These are phyloP conservation scores for Cecidostiba fungosa DNA, from an alignment of 2,888 invertebrate genomes.

Conservation along the genomic window DNA sequence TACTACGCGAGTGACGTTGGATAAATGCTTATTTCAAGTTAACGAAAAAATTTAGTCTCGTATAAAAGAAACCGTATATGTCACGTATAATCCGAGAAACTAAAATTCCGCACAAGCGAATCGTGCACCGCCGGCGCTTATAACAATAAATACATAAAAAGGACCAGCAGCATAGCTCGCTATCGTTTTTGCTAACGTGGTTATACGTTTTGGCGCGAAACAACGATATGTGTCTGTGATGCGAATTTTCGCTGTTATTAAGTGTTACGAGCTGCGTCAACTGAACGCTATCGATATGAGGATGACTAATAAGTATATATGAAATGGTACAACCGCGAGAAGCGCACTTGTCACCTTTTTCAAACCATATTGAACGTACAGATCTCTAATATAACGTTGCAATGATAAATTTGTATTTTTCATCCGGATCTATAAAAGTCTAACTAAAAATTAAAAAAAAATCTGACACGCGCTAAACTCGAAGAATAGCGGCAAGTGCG, in stretches of 20 bases:
- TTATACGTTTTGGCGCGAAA: slow-evolving; percentile 47
- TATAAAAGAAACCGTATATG: neutral
- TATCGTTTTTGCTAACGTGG: slow-evolving; percentile 22
- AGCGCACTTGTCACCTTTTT: slow-evolving; percentile 11
- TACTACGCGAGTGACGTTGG: neutral
- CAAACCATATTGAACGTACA: neutral
- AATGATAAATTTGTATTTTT: neutral
- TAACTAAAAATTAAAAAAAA: neutral
- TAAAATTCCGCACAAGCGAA: slow-evolving; percentile 31
- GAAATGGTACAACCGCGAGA: neutral
- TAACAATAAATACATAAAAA: neutral
- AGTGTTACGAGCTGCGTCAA: slow-evolving; percentile 18
- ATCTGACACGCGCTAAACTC: neutral
- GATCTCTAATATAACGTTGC: neutral
- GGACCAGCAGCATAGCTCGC: neutral
- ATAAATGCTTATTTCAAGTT: neutral
- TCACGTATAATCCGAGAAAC: neutral
- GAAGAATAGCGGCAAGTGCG: slow-evolving; percentile 7
- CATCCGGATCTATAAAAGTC: neutral
- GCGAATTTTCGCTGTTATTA: slow-evolving; percentile 54
- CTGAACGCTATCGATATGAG: neutral
- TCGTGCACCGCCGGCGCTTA: slow-evolving; percentile 22
- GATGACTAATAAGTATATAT: neutral
- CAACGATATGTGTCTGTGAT: slow-evolving; percentile 64
- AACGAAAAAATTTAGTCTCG: neutral